Percentiles rank a stretch among this genome's conserved stretches.
phyloP scores from a whole-genome alignment of 2,888 invertebrate species.

The Zygothrica quintamaculata region DNA sequence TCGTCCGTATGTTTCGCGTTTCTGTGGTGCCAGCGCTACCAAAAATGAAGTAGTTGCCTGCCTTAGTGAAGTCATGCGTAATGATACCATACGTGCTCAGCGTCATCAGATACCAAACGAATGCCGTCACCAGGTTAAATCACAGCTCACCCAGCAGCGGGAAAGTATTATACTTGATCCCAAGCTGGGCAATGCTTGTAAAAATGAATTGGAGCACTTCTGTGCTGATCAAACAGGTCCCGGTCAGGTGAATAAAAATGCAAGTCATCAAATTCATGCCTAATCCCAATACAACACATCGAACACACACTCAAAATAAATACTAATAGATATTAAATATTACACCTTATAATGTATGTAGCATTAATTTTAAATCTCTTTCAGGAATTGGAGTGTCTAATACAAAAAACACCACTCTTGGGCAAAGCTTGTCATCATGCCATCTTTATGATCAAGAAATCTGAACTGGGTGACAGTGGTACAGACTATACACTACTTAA shows the following conservation, averaged over 20 bases:
- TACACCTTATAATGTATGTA: no score
- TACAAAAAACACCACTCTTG: constrained; percentile 87
- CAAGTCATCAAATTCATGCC: constrained; percentile 64
- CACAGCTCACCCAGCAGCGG: constrained; percentile 95
- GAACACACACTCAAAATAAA: constrained; percentile 4
- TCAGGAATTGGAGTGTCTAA: constrained; percentile 92
- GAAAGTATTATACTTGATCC: constrained; percentile 95
- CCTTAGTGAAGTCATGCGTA: constrained; percentile 93
- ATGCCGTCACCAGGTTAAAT: constrained; percentile 95
- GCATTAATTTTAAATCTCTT: constrained; percentile 71
- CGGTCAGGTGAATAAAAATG: constrained; percentile 84
- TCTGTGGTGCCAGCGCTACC: constrained; percentile 89
- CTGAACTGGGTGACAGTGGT: constrained; percentile 93
- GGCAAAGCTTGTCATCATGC: constrained; percentile 90
- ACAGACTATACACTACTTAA: constrained; percentile 94
- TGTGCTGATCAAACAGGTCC: constrained; percentile 90
- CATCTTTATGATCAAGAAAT: constrained; percentile 93
- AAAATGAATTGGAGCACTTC: constrained; percentile 89
- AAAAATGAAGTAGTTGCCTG: constrained; percentile 89
- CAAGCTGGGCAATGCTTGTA: constrained; percentile 92
- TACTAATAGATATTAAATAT: not conserved
- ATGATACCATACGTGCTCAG: constrained; percentile 91
- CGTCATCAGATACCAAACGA: constrained; percentile 93
- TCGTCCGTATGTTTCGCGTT: constrained; percentile 90
- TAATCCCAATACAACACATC: constrained; percentile 30